Evolutionary conservation across 2,888 invertebrate genomes (phyloP), one percentile per base, ranked within the genome.

Genomic region (Tenthredo distinguenda): DNA sequence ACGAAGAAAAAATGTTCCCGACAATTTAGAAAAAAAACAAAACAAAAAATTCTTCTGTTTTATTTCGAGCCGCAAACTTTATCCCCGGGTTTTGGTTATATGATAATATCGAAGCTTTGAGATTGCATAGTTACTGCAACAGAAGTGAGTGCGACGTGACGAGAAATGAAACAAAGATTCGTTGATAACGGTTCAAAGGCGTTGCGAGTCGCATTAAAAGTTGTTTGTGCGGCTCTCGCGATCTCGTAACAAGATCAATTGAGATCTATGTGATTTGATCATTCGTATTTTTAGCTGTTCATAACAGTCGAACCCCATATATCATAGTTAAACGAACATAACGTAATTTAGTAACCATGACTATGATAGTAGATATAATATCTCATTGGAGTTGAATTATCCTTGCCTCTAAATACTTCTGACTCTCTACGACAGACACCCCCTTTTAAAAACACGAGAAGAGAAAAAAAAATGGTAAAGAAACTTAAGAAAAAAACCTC

Each of bases 191-290:
- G 68, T 34, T 34, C 12, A 12, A 68, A 31, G 12, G 68, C 68
- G 12, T 34, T 68, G 18, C 9, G 12, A 34, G 34, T 34, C 34
- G 26, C 34, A 58, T 37, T 58, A 62, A 79, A 79, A 34, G 55
- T 79, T 79, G 79, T 58, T 79, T 58, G 26, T 58, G 10, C 6
- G n/a, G 10, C 58, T 26, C 79, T 58, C 58, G n/a, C 31, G 37
- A 37, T 58, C 58, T 79, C 55, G 62, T 79, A 79, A 79, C 58
- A 58, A 79, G 79, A 79, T 79, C 79, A 79, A 79, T 55, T 79
- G 79, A 79, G 79, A 79, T 79, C 37, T 40, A 79, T 58, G 58
- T 58, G 55, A 79, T 79, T 79, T 79, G 79, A 79, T 79, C 79
- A 58, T 58, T 79, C 31, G 58, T 79, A 79, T 79, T 40, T 79